phyloP scores from a whole-genome alignment of 2,888 invertebrate species.

The Agrenia bidenticulata region DNA sequence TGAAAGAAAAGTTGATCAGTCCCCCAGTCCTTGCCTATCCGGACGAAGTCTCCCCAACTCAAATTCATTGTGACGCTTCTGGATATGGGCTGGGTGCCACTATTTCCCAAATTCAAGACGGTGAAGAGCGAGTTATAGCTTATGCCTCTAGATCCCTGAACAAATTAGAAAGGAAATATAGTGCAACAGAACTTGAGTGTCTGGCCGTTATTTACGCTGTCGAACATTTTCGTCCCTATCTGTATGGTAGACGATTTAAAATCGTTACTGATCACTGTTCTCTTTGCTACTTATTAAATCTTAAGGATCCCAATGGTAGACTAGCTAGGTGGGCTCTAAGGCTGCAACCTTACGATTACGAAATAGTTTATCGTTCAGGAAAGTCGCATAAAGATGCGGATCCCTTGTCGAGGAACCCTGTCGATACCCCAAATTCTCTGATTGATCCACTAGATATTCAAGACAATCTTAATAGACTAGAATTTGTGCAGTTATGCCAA shows the following conservation, averaged over 20 bases:
- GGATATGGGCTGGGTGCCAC: constrained; percentile 1
- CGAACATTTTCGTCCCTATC: constrained; percentile 13
- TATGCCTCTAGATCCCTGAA: constrained; percentile 11
- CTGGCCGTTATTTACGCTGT: constrained; percentile 7
- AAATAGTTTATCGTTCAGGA: constrained; percentile 3
- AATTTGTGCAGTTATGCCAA: too few species aligned
- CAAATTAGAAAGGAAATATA: constrained; percentile 7
- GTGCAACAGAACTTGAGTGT: constrained; percentile 13
- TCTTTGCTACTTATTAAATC: constrained; percentile 1
- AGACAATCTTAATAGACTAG: too few species aligned
- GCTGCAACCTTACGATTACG: constrained; percentile 2
- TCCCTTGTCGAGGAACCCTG: not conserved
- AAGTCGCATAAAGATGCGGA: constrained; percentile 6
- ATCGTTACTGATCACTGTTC: constrained; percentile 15
- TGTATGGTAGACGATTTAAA: constrained; percentile 17
- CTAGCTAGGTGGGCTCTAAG: constrained; percentile 18
- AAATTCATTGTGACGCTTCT: constrained; percentile 11
- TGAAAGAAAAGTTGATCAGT: not conserved
- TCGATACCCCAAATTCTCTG: not conserved
- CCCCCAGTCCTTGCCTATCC: not conserved
- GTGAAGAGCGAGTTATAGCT: not conserved
- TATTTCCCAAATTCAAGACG: not conserved
- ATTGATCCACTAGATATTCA: not conserved
- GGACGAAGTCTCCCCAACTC: not conserved
- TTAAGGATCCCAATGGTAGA: not conserved